phyloP scores from a whole-genome alignment of 1,140 invertebrate species.

The Archivesica marissinica region DNA sequence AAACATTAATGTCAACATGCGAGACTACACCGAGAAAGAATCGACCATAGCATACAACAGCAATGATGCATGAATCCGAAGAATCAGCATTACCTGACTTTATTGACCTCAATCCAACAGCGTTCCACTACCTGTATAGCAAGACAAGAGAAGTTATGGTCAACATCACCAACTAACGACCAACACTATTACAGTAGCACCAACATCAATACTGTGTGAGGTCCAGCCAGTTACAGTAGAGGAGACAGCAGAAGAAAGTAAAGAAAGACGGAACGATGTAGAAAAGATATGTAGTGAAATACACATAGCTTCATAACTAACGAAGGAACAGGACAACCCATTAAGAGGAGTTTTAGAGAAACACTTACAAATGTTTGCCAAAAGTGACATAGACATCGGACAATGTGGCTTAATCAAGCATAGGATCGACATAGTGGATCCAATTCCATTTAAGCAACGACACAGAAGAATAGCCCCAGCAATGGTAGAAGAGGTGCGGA shows the following conservation, averaged over 20 bases:
- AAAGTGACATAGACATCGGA: constrained; percentile 26
- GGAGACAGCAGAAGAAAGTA: constrained; percentile 20
- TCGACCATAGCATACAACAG: constrained; percentile 4
- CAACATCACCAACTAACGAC: constrained; percentile 53
- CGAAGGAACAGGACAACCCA: not conserved
- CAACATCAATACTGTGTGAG: constrained; percentile 50
- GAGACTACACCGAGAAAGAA: too few species aligned
- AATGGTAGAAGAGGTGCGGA: constrained; percentile 5
- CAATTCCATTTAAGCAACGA: constrained; percentile 24
- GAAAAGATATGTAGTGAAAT: not conserved
- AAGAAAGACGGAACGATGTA: not conserved
- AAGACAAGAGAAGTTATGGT: constrained; percentile 4
- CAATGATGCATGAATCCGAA: constrained; percentile 34
- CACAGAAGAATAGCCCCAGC: not conserved
- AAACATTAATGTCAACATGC: too few species aligned
- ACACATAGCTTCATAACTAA: not conserved
- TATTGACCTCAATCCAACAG: constrained; percentile 45
- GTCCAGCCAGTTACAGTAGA: constrained; percentile 51
- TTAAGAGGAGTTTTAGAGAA: not conserved
- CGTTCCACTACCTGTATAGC: constrained; percentile 35
- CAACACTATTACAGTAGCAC: constrained; percentile 50
- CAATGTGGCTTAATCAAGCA: not conserved
- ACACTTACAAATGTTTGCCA: constrained; percentile 7
- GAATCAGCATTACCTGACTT: not conserved
- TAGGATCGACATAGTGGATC: not conserved